Evolutionary conservation across 2,113 vertebrate genomes (phyloP), one percentile per base, ranked within the genome.

Genomic region (Malurus elegans): DNA sequence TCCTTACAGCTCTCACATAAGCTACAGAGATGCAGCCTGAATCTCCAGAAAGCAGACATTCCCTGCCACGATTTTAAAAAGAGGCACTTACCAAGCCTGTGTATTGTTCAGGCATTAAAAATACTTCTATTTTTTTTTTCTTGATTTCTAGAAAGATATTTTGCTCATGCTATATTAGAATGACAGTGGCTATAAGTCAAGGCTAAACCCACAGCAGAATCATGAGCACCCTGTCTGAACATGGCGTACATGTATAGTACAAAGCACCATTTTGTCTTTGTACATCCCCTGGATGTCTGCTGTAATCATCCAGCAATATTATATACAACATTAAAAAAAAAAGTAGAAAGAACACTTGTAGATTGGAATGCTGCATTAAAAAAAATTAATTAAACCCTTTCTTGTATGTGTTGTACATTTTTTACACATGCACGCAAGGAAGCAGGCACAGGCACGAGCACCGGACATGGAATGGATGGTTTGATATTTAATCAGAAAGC

Each of bases 401-500:
- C 17, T 75, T 53, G 3, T 32, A 40, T 19, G 36, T 86, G 67
- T 86, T 75, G 38, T 82, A 71, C 34, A 56, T 97, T 95, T 91
- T 88, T 66, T 83, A 81, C 67, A 92, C 4, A 11, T 10, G 18
- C 19, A 29, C 10, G 32, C 36, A 73, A 40, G 26, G 16, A 75
- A 31, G 12, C 54, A 84, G 48, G 21, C 67, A 84, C 36, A 75
- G 40, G 36, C 44, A 72, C 7, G 38, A 66, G 83, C 78, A 75
- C 64, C 4, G 14, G 58, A 23, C 48, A 47, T 65, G 94, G 92
- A 97, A 96, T 71, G 89, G 23, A 6, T 6, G 42, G 32, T 93
- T 96, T 97, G 92, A 86, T 92, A 95, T 88, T 97, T 97, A 84
- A 86, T 96, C 84, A 95, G 93, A 95, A 96, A 92, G 89, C 87